phyloP scores from a whole-genome alignment of 2,888 invertebrate species.

The Arge pagana region DNA sequence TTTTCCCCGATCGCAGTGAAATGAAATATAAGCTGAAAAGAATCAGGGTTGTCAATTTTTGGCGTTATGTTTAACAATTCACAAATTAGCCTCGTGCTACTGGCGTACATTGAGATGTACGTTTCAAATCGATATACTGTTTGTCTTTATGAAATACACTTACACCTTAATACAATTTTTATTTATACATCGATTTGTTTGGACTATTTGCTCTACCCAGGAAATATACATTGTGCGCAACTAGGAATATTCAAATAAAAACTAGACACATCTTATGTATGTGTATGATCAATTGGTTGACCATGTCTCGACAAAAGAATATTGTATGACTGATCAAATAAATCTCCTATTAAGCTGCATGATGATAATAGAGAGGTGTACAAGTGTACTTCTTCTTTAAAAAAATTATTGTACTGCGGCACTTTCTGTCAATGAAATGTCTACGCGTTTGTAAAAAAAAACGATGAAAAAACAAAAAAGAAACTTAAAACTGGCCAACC shows the following conservation, averaged over 20 bases:
- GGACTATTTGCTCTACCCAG: constrained; percentile 36
- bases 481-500: constrained; percentile 41
- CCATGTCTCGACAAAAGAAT: constrained; percentile 14
- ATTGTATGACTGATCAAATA: constrained; percentile 16
- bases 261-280: constrained; percentile 17
- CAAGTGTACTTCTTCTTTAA: constrained; percentile 28
- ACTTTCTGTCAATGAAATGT: constrained; percentile 35
- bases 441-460: constrained; percentile 39
- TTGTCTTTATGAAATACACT: constrained; percentile 47
- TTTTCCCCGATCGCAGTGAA: constrained; percentile 15
- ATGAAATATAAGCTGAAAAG: constrained; percentile 3
- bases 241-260: constrained; percentile 16
- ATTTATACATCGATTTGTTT: constrained; percentile 41
- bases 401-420: constrained; percentile 37
- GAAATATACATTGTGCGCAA: constrained; percentile 24
- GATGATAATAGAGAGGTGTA: constrained; percentile 17
- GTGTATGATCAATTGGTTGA: constrained; percentile 23
- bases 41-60: constrained; percentile 21
- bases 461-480: constrained; percentile 10
- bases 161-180: constrained; percentile 45
- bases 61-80: constrained; percentile 21
- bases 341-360: constrained; percentile 14
- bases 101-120: constrained; percentile 31
- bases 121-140: constrained; percentile 40
- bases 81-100: constrained; percentile 23